Evolutionary conservation across 2,113 vertebrate species (phyloP), one percentile per base, ranked within the genome.

Genomic region (Pygoscelis antarcticus): DNA sequence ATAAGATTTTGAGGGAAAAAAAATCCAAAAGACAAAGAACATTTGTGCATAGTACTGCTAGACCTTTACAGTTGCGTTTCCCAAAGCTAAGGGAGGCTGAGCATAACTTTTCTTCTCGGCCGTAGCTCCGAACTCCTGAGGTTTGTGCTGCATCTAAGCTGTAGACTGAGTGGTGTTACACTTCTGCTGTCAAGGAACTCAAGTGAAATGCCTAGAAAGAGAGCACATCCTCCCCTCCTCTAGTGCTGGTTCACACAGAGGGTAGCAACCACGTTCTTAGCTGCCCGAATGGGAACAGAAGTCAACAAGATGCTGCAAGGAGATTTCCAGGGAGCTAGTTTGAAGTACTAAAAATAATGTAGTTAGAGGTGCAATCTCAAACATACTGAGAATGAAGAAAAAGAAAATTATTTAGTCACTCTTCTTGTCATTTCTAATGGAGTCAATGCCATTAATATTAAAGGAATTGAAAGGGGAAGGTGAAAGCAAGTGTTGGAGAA

Each of bases 131-230:
- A 22, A 78, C 27, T 70, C 38, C 52, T n/a, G 58, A 81, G 29
- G 32, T 90, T 66, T 87, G 22, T 57, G 29, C 23, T 60, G 44
- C 27, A 5, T 76, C 23, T 89, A 74, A 66, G 0, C 17, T 30
- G 6, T 10, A 30, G 26, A 5, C 34, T 57, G 36, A 23, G n/a
- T 8, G 2, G 1, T 26, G 7, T 3, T 79, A 16, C 7, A 40
- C 16, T 40, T 79, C 36, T 74, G 6, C 47, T 64, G 29, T 27
- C n/a, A 38, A 47, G 21, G 34, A 85, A 32, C 18, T 52, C 32
- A 12, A 46, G 20, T 16, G 77, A 93, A 66, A 62, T 27, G 11
- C 46, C 27, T 17, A 23, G 34, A 80, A 86, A 64, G 12, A 26
- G 19, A 17, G 2, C 9, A 46, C 16, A 36, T 1, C 11, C 7